Conservation (phyloP, 2,113 vertebrate species). For the Trematocara marginatum region DNA sequence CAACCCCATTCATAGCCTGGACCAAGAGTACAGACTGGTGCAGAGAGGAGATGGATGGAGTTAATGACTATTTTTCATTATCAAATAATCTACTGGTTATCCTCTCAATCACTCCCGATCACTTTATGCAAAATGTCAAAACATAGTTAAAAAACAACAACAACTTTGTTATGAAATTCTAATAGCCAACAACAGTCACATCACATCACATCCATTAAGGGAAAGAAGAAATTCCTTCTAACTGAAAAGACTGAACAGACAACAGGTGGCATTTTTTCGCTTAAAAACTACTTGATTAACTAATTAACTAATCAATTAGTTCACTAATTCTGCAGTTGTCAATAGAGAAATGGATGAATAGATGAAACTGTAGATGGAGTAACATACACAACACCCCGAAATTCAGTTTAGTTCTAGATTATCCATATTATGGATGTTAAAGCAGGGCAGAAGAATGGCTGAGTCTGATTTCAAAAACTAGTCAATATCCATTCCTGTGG, state of each 20-base stretch:
- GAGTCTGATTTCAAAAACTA: neutral
- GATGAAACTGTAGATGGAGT: neutral
- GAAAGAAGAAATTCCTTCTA: neutral
- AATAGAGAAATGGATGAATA: neutral
- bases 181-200: neutral
- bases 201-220: neutral
- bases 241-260: neutral
- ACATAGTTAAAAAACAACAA: neutral
- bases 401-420: neutral
- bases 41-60: neutral
- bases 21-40: neutral
- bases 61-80: neutral
- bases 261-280: fast-evolving
- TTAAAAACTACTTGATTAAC: neutral
- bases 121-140: neutral
- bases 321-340: neutral
- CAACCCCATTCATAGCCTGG: conserved; percentile 29
- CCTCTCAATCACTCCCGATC: neutral
- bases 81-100: neutral
- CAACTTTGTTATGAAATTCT: neutral
- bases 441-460: neutral
- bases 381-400: neutral
- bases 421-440: neutral
- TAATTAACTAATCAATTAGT: neutral
- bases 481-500: neutral